A percentile compares a stretch with the other conserved stretches of the same genome.
These are phyloP conservation scores for Bucorvus abyssinicus DNA, from an alignment of 2,797 vertebrate genomes.

Conservation along the genomic window DNA sequence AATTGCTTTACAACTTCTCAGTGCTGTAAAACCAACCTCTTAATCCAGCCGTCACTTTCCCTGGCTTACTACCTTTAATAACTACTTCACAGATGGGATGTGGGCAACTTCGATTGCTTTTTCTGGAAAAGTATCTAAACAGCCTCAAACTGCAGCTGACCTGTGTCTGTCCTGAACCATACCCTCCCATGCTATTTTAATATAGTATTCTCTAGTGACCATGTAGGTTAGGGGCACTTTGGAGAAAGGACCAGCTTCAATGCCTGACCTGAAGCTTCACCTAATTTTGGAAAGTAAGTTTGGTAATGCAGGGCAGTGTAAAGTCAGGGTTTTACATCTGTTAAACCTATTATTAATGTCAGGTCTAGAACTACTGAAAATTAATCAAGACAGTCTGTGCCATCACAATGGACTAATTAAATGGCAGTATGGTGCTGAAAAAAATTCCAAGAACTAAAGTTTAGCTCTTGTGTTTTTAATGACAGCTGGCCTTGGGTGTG, in stretches of 20 bases:
- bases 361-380: neutral
- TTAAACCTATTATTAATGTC: neutral
- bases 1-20: neutral
- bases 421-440: neutral
- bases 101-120: neutral
- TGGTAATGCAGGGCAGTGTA: neutral
- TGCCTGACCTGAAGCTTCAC: neutral
- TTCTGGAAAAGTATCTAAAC: neutral
- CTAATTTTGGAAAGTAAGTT: neutral
- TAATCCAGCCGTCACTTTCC: neutral
- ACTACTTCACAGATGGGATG: neutral
- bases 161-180: neutral
- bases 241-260: neutral
- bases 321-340: neutral
- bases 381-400: neutral
- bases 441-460: neutral
- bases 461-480: fast-evolving
- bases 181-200: neutral
- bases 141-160: neutral
- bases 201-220: neutral
- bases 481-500: neutral
- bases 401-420: too few species aligned
- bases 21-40: neutral
- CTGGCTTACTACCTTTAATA: neutral
- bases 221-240: fast-evolving